phyloP scores from a whole-genome alignment of 2,113 vertebrate species.

The Ptilorrhoa leucosticta region DNA sequence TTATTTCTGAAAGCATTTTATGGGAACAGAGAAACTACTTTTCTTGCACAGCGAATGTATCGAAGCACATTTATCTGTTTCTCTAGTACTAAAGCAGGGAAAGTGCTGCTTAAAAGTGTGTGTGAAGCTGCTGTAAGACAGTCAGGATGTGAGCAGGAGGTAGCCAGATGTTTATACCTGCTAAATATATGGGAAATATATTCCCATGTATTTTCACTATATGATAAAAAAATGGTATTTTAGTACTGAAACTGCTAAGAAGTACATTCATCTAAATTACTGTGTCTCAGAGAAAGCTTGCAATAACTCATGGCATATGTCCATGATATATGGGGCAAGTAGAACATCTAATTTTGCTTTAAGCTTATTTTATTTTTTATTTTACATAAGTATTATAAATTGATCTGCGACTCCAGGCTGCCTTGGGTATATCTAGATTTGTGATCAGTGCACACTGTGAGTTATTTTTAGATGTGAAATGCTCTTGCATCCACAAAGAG shows the following conservation, averaged over 20 bases:
- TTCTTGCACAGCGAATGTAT: background rate
- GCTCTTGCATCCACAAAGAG: background rate
- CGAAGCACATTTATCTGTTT: background rate
- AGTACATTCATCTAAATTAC: background rate
- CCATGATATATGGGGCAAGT: background rate
- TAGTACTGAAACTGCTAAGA: background rate
- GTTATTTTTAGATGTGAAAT: conserved; percentile 13
- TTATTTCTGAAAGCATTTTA: background rate
- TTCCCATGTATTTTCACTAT: background rate
- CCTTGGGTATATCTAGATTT: background rate
- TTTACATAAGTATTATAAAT: background rate
- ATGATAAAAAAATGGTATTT: background rate
- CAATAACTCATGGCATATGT: background rate
- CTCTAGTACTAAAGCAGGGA: background rate
- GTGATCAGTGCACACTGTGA: background rate
- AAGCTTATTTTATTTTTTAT: background rate
- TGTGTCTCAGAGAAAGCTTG: background rate
- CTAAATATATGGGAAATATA: background rate
- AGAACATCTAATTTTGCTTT: background rate
- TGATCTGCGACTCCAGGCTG: background rate
- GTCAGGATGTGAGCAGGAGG: background rate
- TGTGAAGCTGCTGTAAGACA: background rate
- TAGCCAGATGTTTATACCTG: background rate
- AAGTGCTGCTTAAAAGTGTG: background rate
- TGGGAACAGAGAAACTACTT: background rate